These are phyloP conservation scores for Callimorpha dominula DNA, from an alignment of 2,888 invertebrate genomes.

Conservation along the genomic window DNA sequence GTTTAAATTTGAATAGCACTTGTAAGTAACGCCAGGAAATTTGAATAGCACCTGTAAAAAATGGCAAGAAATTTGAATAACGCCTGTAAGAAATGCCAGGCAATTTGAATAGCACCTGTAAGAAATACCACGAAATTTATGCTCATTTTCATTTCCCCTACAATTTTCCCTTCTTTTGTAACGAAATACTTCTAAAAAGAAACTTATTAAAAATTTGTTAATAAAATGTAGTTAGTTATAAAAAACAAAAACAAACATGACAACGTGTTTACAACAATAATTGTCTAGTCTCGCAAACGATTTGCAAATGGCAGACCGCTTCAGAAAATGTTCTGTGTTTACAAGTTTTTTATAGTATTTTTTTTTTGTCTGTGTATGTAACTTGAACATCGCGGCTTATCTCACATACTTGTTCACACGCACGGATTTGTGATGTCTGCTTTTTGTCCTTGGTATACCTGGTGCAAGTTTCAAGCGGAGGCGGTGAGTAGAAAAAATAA, in stretches of 20 bases:
- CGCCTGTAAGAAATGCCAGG: not conserved
- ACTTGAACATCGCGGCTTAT: slow-evolving; percentile 58
- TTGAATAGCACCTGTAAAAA: not conserved
- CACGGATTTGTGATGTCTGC: slow-evolving; percentile 66
- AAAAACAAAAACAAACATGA: not conserved
- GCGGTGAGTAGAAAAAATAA: slow-evolving; percentile 21
- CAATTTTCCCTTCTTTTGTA: too few species aligned
- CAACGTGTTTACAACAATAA: not conserved
- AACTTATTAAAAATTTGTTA: not conserved
- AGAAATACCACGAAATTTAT: too few species aligned
- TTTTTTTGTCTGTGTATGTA: slow-evolving; percentile 53
- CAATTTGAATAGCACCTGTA: too few species aligned
- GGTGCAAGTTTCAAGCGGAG: slow-evolving; percentile 33
- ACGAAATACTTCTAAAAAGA: too few species aligned
- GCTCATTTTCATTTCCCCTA: too few species aligned
- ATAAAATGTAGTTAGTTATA: too few species aligned
- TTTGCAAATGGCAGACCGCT: slow-evolving; percentile 28
- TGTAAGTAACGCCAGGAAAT: not conserved
- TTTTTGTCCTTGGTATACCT: slow-evolving; percentile 58
- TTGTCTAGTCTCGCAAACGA: not conserved
- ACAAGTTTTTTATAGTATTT: slow-evolving; percentile 54
- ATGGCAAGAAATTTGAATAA: not conserved
- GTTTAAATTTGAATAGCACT: too few species aligned
- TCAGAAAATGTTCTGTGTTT: slow-evolving; percentile 37
- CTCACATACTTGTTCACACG: slow-evolving; percentile 72